phyloP scores from a whole-genome alignment of 2,797 vertebrate genomes.

The Cyclura pinguis region DNA sequence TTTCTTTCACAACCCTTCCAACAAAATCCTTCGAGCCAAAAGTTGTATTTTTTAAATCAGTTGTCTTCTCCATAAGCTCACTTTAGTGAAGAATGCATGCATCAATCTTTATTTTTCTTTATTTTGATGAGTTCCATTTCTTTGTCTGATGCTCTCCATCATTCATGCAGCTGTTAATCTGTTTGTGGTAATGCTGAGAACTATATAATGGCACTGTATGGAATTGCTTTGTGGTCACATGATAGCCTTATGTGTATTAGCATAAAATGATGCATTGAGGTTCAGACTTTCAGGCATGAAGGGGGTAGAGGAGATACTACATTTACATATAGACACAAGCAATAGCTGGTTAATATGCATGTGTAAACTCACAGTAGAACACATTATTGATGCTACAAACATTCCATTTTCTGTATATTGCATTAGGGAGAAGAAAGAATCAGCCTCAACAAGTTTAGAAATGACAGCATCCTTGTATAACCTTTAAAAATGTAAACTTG shows the following conservation, averaged over 20 bases:
- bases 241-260: neutral
- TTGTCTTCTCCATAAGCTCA: neutral
- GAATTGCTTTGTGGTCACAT: neutral
- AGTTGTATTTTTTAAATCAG: neutral
- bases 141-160: neutral
- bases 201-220: neutral
- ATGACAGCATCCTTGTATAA: constrained; percentile 57
- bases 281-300: neutral
- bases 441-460: constrained; percentile 54
- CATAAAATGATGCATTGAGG: neutral
- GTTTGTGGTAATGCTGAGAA: neutral
- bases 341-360: neutral
- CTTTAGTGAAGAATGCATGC: neutral
- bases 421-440: constrained; percentile 50
- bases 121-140: too few species aligned
- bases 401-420: constrained; percentile 5
- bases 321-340: neutral
- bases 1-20: neutral
- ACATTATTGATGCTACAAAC: constrained; percentile 27
- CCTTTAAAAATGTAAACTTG: constrained; percentile 61
- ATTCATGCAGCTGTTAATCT: neutral
- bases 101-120: neutral
- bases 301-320: neutral
- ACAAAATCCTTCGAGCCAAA: neutral
- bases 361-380: neutral